A percentile compares a stretch with the other conserved stretches of the same genome.
Conservation (phyloP, 1,140 invertebrate genomes). For the Glossosoma conforme region DNA sequence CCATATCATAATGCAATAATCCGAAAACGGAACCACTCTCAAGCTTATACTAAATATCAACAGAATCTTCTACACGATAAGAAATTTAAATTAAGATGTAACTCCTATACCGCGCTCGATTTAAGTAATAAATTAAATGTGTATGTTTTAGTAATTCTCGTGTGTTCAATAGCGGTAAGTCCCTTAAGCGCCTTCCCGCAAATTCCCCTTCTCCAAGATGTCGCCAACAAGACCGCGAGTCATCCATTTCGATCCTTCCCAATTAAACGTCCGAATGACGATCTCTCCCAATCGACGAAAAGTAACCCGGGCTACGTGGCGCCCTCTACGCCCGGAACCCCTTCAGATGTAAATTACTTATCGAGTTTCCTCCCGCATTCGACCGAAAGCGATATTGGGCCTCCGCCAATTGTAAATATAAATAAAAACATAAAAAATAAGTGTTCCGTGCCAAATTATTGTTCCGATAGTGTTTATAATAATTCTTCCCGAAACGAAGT, state of each 20-base stretch:
- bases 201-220: neutral
- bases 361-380: slow-evolving; percentile 3
- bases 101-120: no score
- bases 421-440: slow-evolving; percentile 12
- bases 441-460: slow-evolving; percentile 21
- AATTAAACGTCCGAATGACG: slow-evolving; percentile 15
- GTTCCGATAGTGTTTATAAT: slow-evolving; percentile 11
- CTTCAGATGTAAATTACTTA: slow-evolving; percentile 1
- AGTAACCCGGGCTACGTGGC: neutral
- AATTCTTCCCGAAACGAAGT: no score
- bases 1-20: no score
- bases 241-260: neutral
- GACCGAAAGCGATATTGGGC: slow-evolving; percentile 16
- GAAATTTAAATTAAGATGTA: no score
- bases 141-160: no score
- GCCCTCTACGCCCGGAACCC: slow-evolving; percentile 4
- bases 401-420: slow-evolving; percentile 10
- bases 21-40: no score
- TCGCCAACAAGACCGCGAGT: neutral
- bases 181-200: neutral
- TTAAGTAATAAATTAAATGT: no score
- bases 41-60: no score
- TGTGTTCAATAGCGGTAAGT: no score
- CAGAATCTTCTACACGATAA: no score
- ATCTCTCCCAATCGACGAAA: slow-evolving; percentile 20